Percentiles rank a stretch among this genome's conserved stretches.
Evolutionary conservation across 2,888 invertebrate genomes (phyloP).

Genomic region (Deilephila porcellus): DNA sequence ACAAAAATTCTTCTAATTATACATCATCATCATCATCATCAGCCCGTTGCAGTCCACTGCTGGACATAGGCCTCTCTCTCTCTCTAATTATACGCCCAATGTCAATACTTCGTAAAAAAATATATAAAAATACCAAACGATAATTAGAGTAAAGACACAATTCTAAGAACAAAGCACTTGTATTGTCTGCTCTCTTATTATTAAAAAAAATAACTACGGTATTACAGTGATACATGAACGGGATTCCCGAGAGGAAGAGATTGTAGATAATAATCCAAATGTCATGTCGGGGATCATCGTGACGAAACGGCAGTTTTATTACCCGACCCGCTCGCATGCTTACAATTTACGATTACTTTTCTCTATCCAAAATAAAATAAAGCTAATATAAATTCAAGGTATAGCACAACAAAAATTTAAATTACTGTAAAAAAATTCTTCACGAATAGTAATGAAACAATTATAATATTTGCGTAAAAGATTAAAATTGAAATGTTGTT

Average conservation of each 20-base stretch:
- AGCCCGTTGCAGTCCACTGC: no score
- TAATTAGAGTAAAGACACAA: not conserved
- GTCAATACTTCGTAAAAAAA: no score
- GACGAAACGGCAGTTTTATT: conserved; percentile 43
- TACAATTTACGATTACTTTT: conserved; percentile 21
- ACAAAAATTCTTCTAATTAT: no score
- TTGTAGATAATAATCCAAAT: conserved; percentile 42
- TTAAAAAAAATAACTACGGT: conserved; percentile 15
- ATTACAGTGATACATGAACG: conserved; percentile 8
- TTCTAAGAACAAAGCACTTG: not conserved
- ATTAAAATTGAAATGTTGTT: no score
- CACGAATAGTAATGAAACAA: no score
- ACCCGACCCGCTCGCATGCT: conserved; percentile 22
- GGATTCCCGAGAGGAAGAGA: conserved; percentile 39
- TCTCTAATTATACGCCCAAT: no score
- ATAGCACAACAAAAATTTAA: not conserved
- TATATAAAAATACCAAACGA: not conserved
- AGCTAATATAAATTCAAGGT: not conserved
- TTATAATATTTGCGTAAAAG: no score
- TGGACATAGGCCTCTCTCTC: no score
- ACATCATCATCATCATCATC: no score
- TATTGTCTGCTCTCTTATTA: not conserved
- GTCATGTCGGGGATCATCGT: conserved; percentile 45
- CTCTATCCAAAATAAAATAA: conserved; percentile 7
- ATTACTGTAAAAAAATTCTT: no score